Evolutionary conservation across 2,797 vertebrate genomes (phyloP).

Genomic region (Scarus forsteni): DNA sequence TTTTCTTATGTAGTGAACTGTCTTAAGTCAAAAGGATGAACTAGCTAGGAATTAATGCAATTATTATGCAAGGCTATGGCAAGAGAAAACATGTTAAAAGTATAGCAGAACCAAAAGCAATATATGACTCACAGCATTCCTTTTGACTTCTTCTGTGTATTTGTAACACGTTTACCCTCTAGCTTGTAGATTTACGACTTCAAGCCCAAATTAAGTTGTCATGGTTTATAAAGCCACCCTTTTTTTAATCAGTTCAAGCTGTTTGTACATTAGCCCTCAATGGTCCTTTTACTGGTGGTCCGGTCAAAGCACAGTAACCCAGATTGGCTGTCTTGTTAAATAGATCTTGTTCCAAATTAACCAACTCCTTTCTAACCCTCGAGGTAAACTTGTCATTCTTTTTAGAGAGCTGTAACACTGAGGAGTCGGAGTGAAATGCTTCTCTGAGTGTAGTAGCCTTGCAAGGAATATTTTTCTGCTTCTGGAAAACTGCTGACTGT

Average conservation of each 20-base stretch:
- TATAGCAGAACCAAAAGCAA: no score
- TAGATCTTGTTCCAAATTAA: constrained; percentile 55
- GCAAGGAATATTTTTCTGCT: constrained; percentile 47
- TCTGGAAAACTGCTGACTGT: constrained; percentile 52
- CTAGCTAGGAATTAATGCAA: no score
- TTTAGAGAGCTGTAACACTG: constrained; percentile 25
- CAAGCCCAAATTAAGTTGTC: not conserved
- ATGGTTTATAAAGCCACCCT: constrained; percentile 8
- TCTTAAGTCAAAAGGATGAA: no score
- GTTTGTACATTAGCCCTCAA: constrained; percentile 13
- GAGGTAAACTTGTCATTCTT: constrained; percentile 10
- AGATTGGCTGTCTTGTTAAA: constrained; percentile 30
- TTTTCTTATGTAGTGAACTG: no score
- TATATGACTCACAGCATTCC: not conserved
- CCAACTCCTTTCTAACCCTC: constrained; percentile 10
- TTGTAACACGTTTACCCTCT: constrained; percentile 12
- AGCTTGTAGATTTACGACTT: constrained; percentile 16
- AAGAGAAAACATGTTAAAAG: no score
- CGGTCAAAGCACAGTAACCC: not conserved
- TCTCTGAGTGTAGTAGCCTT: constrained; percentile 45
- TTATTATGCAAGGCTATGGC: no score
- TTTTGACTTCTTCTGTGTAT: not conserved
- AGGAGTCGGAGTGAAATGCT: constrained; percentile 36
- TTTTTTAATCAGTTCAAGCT: constrained; percentile 7
- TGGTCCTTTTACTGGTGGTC: constrained; percentile 21